Evolutionary conservation across 2,113 vertebrate species (phyloP).

Genomic region (Rhinoptilus africanus): DNA sequence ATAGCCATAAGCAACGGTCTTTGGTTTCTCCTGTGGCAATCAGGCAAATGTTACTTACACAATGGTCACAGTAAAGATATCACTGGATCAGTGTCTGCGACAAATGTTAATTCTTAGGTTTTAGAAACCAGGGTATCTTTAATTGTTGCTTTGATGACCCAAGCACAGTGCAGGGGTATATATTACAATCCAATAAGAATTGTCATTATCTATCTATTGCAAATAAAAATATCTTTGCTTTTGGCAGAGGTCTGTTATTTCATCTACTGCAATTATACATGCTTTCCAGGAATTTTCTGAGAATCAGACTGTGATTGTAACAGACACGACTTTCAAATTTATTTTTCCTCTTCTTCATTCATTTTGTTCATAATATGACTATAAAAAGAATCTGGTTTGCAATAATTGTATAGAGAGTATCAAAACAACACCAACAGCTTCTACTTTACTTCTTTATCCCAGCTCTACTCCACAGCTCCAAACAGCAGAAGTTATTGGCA

Average conservation of each 20-base stretch:
- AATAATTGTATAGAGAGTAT: background rate
- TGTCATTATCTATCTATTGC: background rate
- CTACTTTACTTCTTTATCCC: background rate
- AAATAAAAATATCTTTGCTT: background rate
- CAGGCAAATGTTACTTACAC: background rate
- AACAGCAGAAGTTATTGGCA: background rate
- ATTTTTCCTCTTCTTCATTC: background rate
- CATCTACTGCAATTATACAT: background rate
- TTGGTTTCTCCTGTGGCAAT: background rate
- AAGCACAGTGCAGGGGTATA: background rate
- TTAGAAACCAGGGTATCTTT: background rate
- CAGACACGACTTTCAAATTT: background rate
- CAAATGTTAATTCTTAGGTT: background rate
- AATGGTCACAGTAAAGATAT: background rate
- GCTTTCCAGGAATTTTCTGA: background rate
- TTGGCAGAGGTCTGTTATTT: background rate
- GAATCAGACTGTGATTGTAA: background rate
- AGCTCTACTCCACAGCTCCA: background rate
- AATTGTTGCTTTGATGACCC: background rate
- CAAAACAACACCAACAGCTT: background rate
- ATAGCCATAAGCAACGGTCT: accelerated
- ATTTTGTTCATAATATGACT: background rate
- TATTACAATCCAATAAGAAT: background rate
- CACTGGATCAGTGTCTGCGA: background rate
- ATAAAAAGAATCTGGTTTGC: background rate